Conservation (phyloP, 2,888 invertebrate species). For the Thera britannica region DNA sequence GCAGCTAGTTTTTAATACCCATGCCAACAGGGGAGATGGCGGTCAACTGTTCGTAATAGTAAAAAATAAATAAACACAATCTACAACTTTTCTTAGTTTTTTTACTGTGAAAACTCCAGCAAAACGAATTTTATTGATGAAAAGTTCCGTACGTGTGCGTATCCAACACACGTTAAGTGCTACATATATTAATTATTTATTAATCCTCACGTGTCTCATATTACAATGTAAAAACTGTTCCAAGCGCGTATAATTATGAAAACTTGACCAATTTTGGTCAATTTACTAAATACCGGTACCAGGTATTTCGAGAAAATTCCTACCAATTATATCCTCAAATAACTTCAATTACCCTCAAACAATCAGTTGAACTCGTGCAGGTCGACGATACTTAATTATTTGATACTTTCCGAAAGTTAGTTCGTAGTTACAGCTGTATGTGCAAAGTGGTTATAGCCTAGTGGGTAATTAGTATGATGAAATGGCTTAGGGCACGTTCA, state of each 20-base stretch:
- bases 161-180: slow-evolving; percentile 9
- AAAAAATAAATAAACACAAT: background rate
- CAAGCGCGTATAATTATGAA: slow-evolving; percentile 19
- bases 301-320: slow-evolving; percentile 28
- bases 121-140: no score
- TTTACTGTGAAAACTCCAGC: no score
- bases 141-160: background rate
- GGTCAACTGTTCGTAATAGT: no score
- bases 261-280: slow-evolving; percentile 26
- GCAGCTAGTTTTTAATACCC: no score
- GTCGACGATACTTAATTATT: slow-evolving; percentile 18
- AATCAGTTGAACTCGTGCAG: slow-evolving; percentile 28
- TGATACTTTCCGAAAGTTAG: slow-evolving; percentile 13
- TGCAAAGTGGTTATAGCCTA: no score
- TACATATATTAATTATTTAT: slow-evolving; percentile 7
- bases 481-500: no score
- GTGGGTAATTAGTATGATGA: no score
- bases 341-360: slow-evolving; percentile 36
- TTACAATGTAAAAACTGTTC: slow-evolving; percentile 3
- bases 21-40: no score
- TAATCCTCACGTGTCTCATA: slow-evolving; percentile 1
- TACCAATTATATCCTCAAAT: slow-evolving; percentile 35
- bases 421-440: background rate
- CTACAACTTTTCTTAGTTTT: background rate
- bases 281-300: slow-evolving; percentile 21